These are phyloP conservation scores for Bombus confusus DNA, from an alignment of 1,140 invertebrate species.

Conservation along the genomic window DNA sequence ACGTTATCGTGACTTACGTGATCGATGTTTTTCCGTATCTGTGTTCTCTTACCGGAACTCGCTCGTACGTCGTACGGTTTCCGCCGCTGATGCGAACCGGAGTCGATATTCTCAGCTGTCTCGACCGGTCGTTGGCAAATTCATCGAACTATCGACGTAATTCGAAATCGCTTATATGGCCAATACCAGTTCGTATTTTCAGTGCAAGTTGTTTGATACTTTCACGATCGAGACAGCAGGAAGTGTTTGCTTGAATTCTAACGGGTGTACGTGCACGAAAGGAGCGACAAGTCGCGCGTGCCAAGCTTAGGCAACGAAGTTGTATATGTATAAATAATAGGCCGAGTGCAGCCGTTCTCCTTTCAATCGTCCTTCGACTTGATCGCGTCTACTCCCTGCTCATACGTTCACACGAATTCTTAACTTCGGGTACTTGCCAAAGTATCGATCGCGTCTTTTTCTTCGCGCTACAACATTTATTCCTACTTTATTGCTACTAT, in stretches of 20 bases:
- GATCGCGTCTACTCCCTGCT: slow-evolving; percentile 24
- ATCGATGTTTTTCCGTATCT: background rate
- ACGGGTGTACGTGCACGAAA: slow-evolving; percentile 56
- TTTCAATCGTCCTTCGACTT: slow-evolving; percentile 72
- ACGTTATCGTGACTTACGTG: background rate
- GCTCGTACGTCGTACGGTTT: background rate
- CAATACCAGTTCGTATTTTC: slow-evolving; percentile 49
- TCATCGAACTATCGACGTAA: slow-evolving; percentile 41
- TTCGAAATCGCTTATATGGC: slow-evolving; percentile 56
- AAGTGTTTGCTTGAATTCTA: slow-evolving; percentile 50
- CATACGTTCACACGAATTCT: slow-evolving; percentile 45
- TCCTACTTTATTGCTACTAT: background rate
- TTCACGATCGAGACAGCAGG: slow-evolving; percentile 60
- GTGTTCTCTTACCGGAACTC: background rate
- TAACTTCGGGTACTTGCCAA: background rate
- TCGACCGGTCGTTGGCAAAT: background rate
- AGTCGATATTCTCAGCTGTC: background rate
- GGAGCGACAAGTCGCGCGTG: slow-evolving; percentile 56
- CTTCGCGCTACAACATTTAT: background rate
- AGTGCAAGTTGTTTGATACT: slow-evolving; percentile 45
- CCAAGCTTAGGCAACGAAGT: slow-evolving; percentile 60
- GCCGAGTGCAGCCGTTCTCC: slow-evolving; percentile 65
- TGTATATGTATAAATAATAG: slow-evolving; percentile 44
- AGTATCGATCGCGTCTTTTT: slow-evolving; percentile 1
- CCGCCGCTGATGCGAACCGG: background rate